These are phyloP conservation scores for Ostrea edulis DNA, from an alignment of 1,140 invertebrate species.

Conservation along the genomic window DNA sequence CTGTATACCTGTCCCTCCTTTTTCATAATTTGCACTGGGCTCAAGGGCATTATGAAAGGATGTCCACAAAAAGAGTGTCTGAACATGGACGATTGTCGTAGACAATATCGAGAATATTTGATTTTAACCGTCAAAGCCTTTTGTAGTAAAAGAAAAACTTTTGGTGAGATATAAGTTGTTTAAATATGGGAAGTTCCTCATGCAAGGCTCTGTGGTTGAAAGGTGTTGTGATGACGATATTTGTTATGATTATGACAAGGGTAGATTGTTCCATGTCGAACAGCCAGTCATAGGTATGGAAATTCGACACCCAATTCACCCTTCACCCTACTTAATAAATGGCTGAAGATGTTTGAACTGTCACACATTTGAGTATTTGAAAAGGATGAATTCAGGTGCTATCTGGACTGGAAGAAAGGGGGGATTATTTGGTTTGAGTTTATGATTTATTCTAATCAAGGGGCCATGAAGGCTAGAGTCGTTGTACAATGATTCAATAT, in stretches of 20 bases:
- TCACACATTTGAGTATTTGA: slow-evolving; percentile 24
- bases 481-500: too few species aligned
- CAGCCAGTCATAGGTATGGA: background rate
- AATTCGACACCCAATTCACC: slow-evolving; percentile 23
- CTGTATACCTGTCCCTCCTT: background rate
- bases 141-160: background rate
- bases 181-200: slow-evolving; percentile 3
- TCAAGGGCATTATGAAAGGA: slow-evolving; percentile 1
- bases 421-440: background rate
- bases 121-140: slow-evolving; percentile 12
- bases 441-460: too few species aligned
- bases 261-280: background rate
- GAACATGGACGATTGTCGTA: background rate
- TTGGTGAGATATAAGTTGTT: background rate
- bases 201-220: background rate
- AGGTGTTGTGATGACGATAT: background rate
- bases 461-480: too few species aligned
- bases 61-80: background rate
- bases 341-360: slow-evolving; percentile 34
- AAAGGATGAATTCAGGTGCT: background rate
- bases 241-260: slow-evolving; percentile 26
- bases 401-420: background rate
- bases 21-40: background rate
- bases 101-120: slow-evolving; percentile 10
- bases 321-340: background rate